Evolutionary conservation across 2,113 vertebrate genomes (phyloP), one percentile per base, ranked within the genome.

Genomic region (Semicossyphus pulcher): DNA sequence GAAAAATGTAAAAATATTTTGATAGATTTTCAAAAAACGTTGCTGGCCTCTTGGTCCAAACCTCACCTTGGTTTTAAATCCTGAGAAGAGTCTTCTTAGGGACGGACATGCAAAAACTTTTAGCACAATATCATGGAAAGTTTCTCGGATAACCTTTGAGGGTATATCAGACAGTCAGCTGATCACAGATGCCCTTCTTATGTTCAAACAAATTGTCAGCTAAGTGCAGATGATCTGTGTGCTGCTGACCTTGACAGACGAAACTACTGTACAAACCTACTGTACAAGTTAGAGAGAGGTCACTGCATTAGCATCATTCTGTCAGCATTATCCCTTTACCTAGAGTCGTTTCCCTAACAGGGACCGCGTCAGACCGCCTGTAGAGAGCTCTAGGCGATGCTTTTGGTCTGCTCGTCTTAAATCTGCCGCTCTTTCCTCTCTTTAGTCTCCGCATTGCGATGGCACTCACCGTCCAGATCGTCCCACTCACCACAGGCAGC

Each of bases 321-420:
- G 23, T 56, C 54, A 20, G 21, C 14, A 0, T 54, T 42, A 28
- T 72, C 67, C 36, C 3, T 60, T 68, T 52, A 48, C 1, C n/a
- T 2, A 21, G 34, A 20, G 3, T 15, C 11, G 18, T 18, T 49
- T 20, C 29, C 59, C 76, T 59, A 63, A 75, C 20, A 3, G 23
- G 10, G 10, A 14, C 54, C 36, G 5, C 20, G 1, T 45, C 70
- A 56, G 49, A 75, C 65, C 29, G 52, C 77, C 81, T n/a, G 47
- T 15, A 21, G 71, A 68, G 61, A 51, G 85, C 90, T 86, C 31
- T 5, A 52, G 72, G 75, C 75, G 0, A 75, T 69, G 47, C 44
- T 44, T 76, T 83, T 78, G 49, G 57, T 77, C 61, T 42, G 37
- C 44, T 36, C 23, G 20, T 87, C 75, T 84, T 51, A 75, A 88